Base-by-base conservation (phyloP, 53 echinoderm and acorn worm species). In the Luidia sarsii region DNA sequence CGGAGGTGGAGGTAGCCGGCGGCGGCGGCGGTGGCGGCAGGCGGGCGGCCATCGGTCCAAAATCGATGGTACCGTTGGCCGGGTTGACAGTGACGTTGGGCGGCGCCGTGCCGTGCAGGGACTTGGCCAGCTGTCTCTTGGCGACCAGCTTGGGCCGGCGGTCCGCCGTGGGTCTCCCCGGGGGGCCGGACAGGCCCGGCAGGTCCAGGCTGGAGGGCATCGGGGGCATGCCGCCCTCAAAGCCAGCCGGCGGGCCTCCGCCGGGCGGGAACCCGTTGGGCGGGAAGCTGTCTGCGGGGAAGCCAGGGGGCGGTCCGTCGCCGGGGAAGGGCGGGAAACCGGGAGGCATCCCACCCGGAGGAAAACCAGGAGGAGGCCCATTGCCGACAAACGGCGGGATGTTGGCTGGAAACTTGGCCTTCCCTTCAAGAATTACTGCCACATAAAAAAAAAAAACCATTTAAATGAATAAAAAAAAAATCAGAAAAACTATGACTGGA, bases 331-430 rank as follows among this genome's bases (percentile, higher is more conserved):
- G 66, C 30, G 64, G 64, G 28, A 81, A 85, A 0, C 86, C 90
- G 1, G 89, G 80, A 7, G 90, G 85, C 62, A 71, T 71, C 20
- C 71, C 83, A 13, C 86, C 91, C 41, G 79, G 75, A 15, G 86
- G 81, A 64, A 85, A 82, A 29, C 84, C 86, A 8, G 87, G 87
- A 41, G 87, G 80, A 2, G 86, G 87, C 7, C 87, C 87, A 61
- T 36, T 80, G 31, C 87, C 80, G 37, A 52, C 15, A 56, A 70
- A 80, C 35, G 77, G 77, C 56, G 77, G 77, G 61, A 77, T 60
- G 38, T 48, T 61, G 49, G 62, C 11, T 5, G 77, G 77, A 29
- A 77, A 77, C 45, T 46, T 77, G 60, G 60, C 45, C 56, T 56
- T 60, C 28, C 75, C 82, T 25, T 52, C 77, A 5, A 88, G 79